Conservation (phyloP, 2,797 vertebrate genomes). For the Pipistrellus kuhlii region DNA sequence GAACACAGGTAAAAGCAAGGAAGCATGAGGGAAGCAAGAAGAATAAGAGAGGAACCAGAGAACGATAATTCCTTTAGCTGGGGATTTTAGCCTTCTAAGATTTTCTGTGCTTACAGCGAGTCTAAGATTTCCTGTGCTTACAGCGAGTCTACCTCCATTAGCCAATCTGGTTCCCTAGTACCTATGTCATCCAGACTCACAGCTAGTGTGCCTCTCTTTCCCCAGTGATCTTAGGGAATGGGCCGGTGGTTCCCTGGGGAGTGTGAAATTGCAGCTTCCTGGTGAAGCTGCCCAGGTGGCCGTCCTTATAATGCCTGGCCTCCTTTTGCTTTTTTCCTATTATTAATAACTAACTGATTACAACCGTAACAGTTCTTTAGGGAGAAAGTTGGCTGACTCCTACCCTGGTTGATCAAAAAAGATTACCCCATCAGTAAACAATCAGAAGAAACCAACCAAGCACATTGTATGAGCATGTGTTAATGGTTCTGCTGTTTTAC, state of each 20-base stretch:
- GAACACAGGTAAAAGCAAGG: background rate
- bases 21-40: background rate
- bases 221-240: background rate
- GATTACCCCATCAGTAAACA: background rate
- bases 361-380: background rate
- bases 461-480: background rate
- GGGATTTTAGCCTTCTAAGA: background rate
- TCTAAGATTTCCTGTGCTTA: background rate
- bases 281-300: background rate
- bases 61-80: background rate
- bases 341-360: background rate
- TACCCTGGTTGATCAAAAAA: slow-evolving; percentile 1
- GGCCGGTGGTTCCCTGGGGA: background rate
- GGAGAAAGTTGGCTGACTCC: background rate
- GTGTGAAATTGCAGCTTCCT: background rate
- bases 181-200: background rate
- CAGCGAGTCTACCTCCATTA: background rate
- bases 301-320: background rate
- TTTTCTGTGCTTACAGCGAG: too few species aligned
- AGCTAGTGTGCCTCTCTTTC: background rate
- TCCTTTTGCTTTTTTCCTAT: background rate
- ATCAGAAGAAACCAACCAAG: slow-evolving; percentile 37
- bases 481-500: background rate
- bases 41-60: background rate
- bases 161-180: background rate